Percentiles rank a stretch among this genome's conserved stretches.
Evolutionary conservation across 2,797 vertebrate genomes (phyloP).

Genomic region (Crossoptilon crossoptilon): DNA sequence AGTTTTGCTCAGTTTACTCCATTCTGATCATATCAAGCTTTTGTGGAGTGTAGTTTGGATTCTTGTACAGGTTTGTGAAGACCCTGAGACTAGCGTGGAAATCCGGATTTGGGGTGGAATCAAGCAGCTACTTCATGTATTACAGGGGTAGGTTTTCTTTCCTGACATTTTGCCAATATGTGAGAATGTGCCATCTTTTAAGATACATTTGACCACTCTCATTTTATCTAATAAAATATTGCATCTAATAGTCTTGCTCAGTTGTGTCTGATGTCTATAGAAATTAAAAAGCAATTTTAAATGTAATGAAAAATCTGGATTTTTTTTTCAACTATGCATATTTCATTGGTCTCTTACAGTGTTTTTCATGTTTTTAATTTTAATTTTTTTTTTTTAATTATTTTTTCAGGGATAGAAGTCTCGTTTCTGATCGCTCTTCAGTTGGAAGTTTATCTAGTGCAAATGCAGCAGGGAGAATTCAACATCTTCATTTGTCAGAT

Average conservation of each 20-base stretch:
- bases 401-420: constrained; percentile 81
- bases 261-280: neutral
- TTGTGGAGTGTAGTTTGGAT: constrained; percentile 91
- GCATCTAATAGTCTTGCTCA: neutral
- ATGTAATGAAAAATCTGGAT: neutral
- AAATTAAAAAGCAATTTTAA: neutral
- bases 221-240: neutral
- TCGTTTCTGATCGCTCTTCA: constrained; percentile 85
- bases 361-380: neutral
- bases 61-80: constrained; percentile 92
- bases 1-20: constrained; percentile 89
- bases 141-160: constrained; percentile 80
- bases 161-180: neutral
- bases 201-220: neutral
- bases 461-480: constrained; percentile 84
- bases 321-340: neutral
- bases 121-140: constrained; percentile 89
- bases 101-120: constrained; percentile 91
- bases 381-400: no score
- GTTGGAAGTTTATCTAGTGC: constrained; percentile 86
- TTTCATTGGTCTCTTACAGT: neutral
- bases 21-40: constrained; percentile 88
- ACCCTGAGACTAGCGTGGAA: constrained; percentile 86
- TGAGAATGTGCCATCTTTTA: neutral
- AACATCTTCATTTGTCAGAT: constrained; percentile 79